These are phyloP conservation scores for Andricus quercusramuli DNA, from an alignment of 2,888 invertebrate species.

Conservation along the genomic window DNA sequence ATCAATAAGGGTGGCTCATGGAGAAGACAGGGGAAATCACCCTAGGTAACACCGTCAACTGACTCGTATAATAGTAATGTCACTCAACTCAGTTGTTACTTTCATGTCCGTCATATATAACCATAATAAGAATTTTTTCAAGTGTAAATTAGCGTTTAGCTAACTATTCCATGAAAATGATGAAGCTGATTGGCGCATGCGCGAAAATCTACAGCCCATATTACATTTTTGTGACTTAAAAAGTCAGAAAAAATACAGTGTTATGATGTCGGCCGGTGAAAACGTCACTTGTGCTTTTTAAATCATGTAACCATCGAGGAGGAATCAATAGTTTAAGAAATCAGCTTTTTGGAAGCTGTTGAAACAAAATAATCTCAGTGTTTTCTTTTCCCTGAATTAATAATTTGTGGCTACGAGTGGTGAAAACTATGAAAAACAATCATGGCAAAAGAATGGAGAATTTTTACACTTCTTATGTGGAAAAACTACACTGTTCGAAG, in stretches of 20 bases:
- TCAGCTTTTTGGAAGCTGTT: not conserved
- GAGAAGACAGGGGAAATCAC: not conserved
- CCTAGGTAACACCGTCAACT: not conserved
- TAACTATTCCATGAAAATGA: not conserved
- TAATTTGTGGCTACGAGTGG: no score
- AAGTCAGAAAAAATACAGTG: not conserved
- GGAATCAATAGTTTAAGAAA: not conserved
- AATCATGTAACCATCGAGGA: not conserved
- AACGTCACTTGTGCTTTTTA: not conserved
- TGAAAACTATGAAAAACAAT: not conserved
- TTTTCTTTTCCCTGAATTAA: not conserved
- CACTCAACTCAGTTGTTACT: not conserved
- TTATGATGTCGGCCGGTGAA: not conserved
- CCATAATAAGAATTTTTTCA: not conserved
- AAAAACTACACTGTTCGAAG: conserved; percentile 71
- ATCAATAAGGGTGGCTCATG: not conserved
- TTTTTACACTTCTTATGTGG: conserved; percentile 67
- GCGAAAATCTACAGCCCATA: not conserved
- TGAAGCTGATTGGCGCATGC: not conserved
- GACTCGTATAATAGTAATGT: not conserved
- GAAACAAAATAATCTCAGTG: not conserved
- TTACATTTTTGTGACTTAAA: not conserved
- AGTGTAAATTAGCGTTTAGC: not conserved
- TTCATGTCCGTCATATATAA: not conserved
- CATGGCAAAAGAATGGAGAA: conserved; percentile 53